phyloP scores from a whole-genome alignment of 2,888 invertebrate genomes.

The Sinohyriopsis cumingii region DNA sequence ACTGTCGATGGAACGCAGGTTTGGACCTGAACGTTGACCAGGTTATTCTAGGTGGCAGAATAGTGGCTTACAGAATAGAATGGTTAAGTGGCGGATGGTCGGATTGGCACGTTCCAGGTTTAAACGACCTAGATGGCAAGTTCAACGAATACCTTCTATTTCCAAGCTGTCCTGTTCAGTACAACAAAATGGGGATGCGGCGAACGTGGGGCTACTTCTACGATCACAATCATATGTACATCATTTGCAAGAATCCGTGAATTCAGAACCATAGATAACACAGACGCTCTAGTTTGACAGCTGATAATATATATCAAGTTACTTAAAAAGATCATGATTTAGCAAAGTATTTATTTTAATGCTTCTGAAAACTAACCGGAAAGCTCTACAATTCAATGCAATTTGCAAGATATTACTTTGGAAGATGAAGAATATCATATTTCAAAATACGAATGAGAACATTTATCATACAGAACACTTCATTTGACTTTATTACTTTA shows the following conservation, averaged over 20 bases:
- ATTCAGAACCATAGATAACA: too few species aligned
- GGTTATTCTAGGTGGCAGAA: conserved; percentile 7
- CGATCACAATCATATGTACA: conserved; percentile 19
- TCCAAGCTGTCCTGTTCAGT: background rate
- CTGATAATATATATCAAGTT: too few species aligned
- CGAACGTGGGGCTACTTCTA: conserved; percentile 22
- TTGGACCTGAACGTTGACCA: conserved; percentile 1
- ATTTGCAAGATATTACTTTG: background rate
- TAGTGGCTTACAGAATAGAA: conserved; percentile 23
- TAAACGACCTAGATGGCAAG: conserved; percentile 24
- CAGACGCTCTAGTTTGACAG: too few species aligned
- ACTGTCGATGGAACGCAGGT: conserved; percentile 23
- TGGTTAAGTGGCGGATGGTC: conserved; percentile 22
- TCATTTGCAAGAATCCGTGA: too few species aligned
- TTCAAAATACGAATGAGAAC: too few species aligned
- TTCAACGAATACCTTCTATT: background rate
- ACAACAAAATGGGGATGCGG: conserved; percentile 8
- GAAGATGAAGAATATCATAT: too few species aligned
- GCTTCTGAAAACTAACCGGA: too few species aligned
- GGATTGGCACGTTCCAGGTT: conserved; percentile 21
- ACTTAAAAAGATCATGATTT: too few species aligned
- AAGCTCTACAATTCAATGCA: too few species aligned
- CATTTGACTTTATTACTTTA: too few species aligned
- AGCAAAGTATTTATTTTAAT: too few species aligned
- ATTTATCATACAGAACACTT: too few species aligned